Conservation (phyloP, 64 coral and sea anemone species). For the Astreopora myriophthalma region DNA sequence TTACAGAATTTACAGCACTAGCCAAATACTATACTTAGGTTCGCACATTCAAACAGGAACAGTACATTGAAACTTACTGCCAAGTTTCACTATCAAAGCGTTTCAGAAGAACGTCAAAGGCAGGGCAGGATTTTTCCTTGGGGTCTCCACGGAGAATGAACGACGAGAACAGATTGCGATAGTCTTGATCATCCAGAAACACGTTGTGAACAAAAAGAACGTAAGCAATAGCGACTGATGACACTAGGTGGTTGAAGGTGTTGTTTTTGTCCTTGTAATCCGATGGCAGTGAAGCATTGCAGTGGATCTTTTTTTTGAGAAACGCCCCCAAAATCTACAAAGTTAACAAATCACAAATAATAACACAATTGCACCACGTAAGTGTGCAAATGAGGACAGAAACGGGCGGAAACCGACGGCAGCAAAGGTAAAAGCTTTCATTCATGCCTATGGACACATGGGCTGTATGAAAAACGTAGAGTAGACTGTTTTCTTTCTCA, state of each 20-base stretch:
- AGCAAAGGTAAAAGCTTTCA: too few relatives aligned
- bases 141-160: background rate
- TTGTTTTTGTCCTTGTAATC: background rate
- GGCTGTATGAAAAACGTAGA: too few relatives aligned
- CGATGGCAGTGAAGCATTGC: background rate
- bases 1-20: background rate
- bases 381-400: too few relatives aligned
- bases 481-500: too few relatives aligned
- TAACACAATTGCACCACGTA: too few relatives aligned
- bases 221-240: background rate
- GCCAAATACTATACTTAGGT: background rate
- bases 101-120: background rate
- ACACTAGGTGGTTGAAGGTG: background rate
- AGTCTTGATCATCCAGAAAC: background rate
- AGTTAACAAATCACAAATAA: background rate
- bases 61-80: slow-evolving; percentile 12
- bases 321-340: background rate
- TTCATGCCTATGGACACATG: too few relatives aligned
- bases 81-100: background rate
- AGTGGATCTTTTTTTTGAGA: background rate
- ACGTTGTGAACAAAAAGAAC: background rate
- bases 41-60: background rate
- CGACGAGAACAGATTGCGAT: background rate
- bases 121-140: background rate
- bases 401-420: too few relatives aligned